phyloP scores from a whole-genome alignment of 2,888 invertebrate genomes.

The Eristalis tenax region DNA sequence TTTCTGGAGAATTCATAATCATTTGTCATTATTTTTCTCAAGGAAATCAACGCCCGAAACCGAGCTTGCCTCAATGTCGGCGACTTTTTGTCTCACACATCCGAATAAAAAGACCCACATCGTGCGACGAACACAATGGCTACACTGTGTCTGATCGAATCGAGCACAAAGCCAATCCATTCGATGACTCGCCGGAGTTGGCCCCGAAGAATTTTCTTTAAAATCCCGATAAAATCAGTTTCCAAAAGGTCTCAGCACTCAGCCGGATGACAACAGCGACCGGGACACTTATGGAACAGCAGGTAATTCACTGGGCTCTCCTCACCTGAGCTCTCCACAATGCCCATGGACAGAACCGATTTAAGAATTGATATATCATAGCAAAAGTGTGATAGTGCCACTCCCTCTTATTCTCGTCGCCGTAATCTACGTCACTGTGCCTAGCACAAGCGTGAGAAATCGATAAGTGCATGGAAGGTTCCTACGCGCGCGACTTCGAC shows the following conservation, averaged over 20 bases:
- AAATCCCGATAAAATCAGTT: slow-evolving; percentile 61
- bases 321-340: slow-evolving; percentile 31
- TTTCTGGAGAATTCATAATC: neutral
- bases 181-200: slow-evolving; percentile 42
- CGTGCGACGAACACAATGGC: slow-evolving; percentile 55
- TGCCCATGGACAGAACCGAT: slow-evolving; percentile 38
- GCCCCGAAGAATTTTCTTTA: slow-evolving; percentile 37
- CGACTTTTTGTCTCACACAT: slow-evolving; percentile 63
- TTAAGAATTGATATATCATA: slow-evolving; percentile 62
- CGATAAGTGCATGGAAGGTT: slow-evolving; percentile 45
- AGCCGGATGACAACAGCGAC: slow-evolving; percentile 47
- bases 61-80: slow-evolving; percentile 41
- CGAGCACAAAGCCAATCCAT: slow-evolving; percentile 43
- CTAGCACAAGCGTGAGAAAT: slow-evolving; percentile 70
- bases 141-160: slow-evolving; percentile 68
- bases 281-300: slow-evolving; percentile 44
- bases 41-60: slow-evolving; percentile 62
- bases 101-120: slow-evolving; percentile 55
- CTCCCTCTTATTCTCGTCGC: slow-evolving; percentile 32
- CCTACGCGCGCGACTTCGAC: slow-evolving; percentile 62
- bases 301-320: slow-evolving; percentile 59
- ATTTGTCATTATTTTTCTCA: slow-evolving; percentile 39
- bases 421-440: slow-evolving; percentile 13
- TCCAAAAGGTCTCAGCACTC: slow-evolving; percentile 51
- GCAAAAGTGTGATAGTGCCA: slow-evolving; percentile 59